Evolutionary conservation across 2,113 vertebrate genomes (phyloP), one percentile per base, ranked within the genome.

Genomic region (Echinops telfairi): DNA sequence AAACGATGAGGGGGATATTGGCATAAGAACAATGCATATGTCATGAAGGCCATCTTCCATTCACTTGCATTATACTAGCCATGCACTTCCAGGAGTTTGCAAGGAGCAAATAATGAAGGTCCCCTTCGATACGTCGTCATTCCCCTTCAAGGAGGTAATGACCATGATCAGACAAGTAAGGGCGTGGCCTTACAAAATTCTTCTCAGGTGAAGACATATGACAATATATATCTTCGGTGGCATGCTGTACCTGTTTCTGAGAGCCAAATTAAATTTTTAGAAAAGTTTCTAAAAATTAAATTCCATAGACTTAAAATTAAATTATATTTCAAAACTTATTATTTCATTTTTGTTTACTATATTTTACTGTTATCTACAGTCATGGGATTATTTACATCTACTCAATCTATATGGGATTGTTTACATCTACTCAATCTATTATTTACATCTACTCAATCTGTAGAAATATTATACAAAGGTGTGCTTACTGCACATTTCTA

Each of bases 251-350:
- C n/a, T 0, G 0, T 62, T 31, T 47, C 62, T 47, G 62, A 86
- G 62, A 70, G 22, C 5, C 82, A 75, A 38, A 57, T 87, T 64
- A 81, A 47, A 78, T 66, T 84, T 92, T 95, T 43, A 94, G 70
- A 81, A 17, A 80, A 77, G 29, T 70, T 87, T 31, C 16, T 90
- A 83, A 92, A 93, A 86, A 57, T 73, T 79, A 86, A 83, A 62
- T 76, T 77, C 64, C 15, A 68, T 31, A 91, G 71, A 86, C 20
- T 78, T 83, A 40, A 4, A 36, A 70, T 84, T 78, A 66, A 83
- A 64, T 84, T 71, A 60, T 31, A 58, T 36, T 82, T 58, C 80
- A 90, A 75, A 91, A 77, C 22, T 66, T 40, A 33, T 16, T 6
- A 6, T 22, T 25, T 27, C 11, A 6, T 17, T 22, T 53, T 60